Conservation (phyloP, 2,797 vertebrate genomes). For the Dallia pectoralis region DNA sequence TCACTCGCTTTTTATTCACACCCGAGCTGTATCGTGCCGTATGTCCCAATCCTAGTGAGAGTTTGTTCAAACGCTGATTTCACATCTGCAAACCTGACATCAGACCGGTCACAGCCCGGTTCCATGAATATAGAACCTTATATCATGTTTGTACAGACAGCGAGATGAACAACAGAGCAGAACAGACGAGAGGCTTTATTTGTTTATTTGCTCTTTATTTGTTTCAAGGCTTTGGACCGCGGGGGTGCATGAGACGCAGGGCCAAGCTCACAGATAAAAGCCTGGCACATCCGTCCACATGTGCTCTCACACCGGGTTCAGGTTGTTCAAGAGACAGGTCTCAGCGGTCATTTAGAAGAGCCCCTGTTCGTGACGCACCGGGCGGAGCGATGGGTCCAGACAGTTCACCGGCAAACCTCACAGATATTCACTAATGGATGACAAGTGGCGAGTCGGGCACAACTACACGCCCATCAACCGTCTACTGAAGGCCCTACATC, state of each 20-base stretch:
- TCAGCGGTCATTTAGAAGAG: conserved; percentile 10
- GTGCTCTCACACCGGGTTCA: conserved; percentile 8
- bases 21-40: neutral
- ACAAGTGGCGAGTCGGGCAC: conserved; percentile 34
- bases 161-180: neutral
- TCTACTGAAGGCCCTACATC: conserved; percentile 23
- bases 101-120: neutral
- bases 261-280: conserved; percentile 17
- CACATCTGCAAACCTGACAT: neutral
- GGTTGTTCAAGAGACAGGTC: conserved; percentile 5
- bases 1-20: conserved; percentile 12
- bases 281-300: conserved; percentile 13
- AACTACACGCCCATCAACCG: conserved; percentile 30
- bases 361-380: conserved; percentile 18
- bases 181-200: neutral
- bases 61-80: neutral
- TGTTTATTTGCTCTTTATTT: too few species aligned
- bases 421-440: conserved; percentile 22
- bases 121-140: neutral
- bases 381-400: conserved; percentile 31
- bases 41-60: conserved; percentile 1
- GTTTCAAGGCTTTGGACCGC: conserved; percentile 2
- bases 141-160: neutral
- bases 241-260: neutral
- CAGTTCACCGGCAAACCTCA: conserved; percentile 31